Evolutionary conservation across 2,888 invertebrate species (phyloP).

Genomic region (Synanthedon vespiformis): DNA sequence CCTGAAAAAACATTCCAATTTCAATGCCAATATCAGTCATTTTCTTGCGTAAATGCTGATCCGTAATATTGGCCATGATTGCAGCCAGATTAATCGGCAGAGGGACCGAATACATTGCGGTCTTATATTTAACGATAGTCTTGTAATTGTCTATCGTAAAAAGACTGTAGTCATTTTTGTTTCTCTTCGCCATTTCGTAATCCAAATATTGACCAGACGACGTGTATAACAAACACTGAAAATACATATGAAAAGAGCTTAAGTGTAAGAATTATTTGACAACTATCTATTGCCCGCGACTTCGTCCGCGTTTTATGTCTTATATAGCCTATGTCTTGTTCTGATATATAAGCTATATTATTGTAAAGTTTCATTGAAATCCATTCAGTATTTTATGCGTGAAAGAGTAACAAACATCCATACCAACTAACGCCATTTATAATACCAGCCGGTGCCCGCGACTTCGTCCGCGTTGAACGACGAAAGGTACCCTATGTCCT

Average conservation of each 20-base stretch:
- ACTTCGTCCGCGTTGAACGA: too few species aligned
- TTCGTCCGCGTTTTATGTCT: too few species aligned
- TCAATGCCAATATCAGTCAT: constrained; percentile 84
- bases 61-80: constrained; percentile 78
- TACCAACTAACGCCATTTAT: too few species aligned
- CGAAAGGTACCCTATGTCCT: too few species aligned
- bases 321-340: too few species aligned
- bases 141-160: constrained; percentile 87
- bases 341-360: too few species aligned
- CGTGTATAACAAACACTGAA: constrained; percentile 71
- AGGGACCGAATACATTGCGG: constrained; percentile 89
- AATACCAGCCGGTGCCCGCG: too few species aligned
- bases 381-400: too few species aligned
- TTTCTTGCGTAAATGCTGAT: constrained; percentile 77
- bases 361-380: too few species aligned
- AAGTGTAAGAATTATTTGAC: too few species aligned
- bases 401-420: too few species aligned
- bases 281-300: too few species aligned
- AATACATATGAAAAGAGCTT: constrained; percentile 5
- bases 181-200: constrained; percentile 69
- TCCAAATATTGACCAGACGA: constrained; percentile 86
- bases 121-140: constrained; percentile 89
- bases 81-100: constrained; percentile 88
- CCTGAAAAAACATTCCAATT: constrained; percentile 93
- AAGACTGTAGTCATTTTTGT: constrained; percentile 38